phyloP scores from a whole-genome alignment of 2,888 invertebrate genomes.

The Agrilus biguttatus region DNA sequence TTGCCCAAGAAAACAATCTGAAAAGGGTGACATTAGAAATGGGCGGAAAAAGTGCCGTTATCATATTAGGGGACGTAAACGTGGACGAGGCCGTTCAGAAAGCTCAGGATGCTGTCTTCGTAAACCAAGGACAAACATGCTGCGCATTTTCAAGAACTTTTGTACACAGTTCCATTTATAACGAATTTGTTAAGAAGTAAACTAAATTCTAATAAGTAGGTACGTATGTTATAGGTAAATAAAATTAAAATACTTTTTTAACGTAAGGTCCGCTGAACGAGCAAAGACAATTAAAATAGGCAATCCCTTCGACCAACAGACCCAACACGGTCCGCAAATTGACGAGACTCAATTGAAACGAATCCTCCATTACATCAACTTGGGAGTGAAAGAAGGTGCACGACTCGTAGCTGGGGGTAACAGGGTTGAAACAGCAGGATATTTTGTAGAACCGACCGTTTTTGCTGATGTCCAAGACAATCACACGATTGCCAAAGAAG shows the following conservation, averaged over 20 bases:
- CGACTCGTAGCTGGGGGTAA: slow-evolving; percentile 63
- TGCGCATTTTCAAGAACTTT: slow-evolving; percentile 86
- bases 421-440: slow-evolving; percentile 55
- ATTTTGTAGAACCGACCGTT: slow-evolving; percentile 78
- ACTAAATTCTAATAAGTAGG: background rate
- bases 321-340: slow-evolving; percentile 86
- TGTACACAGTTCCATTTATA: slow-evolving; percentile 80
- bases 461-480: slow-evolving; percentile 72
- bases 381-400: slow-evolving; percentile 77
- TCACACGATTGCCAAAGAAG: slow-evolving; percentile 74
- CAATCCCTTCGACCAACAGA: slow-evolving; percentile 68
- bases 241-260: background rate
- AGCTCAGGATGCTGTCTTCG: slow-evolving; percentile 76
- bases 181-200: slow-evolving; percentile 65
- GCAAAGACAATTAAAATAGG: slow-evolving; percentile 72
- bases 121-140: slow-evolving; percentile 82
- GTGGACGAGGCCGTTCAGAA: slow-evolving; percentile 66
- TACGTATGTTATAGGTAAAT: background rate
- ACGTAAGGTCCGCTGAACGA: slow-evolving; percentile 46
- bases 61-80: slow-evolving; percentile 75
- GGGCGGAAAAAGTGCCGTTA: slow-evolving; percentile 89
- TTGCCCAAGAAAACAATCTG: slow-evolving; percentile 54
- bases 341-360: slow-evolving; percentile 70
- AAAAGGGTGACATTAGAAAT: slow-evolving; percentile 83
- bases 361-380: slow-evolving; percentile 65